Base-by-base conservation (phyloP, 2,113 vertebrate species). In the Chaetodon auriga region DNA sequence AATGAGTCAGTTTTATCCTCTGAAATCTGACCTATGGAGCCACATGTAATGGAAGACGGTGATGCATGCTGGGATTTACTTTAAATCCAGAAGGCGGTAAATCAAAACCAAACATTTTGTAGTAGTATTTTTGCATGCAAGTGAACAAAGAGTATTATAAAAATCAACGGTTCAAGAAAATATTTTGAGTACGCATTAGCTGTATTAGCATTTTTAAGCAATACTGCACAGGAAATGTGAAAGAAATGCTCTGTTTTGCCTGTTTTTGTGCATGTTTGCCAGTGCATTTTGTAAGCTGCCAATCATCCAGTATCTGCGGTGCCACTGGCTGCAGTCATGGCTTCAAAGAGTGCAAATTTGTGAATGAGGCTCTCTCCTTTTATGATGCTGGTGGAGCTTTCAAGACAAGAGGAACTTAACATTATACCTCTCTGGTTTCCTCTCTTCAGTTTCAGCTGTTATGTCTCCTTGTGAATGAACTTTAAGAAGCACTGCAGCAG, bases 291-390 rank as follows among this genome's bases (percentile, higher is more conserved):
- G 30, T 4, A 11, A 68, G 54, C 55, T 62, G 35, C 61, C 38
- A 54, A 66, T 53, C 45, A 75, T 14, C 1, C 5, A 30, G 65
- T 48, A 7, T 68, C 75, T 62, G 46, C 63, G 19, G 35, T 58
- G 60, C 38, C 35, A 23, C 48, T 10, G 58, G 62, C 15, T 60
- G 65, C 68, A 41, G 77, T 71, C 46, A 4, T 0, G 65, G 75
- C 83, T 81, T 91, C 77, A 90, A 55, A 15, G 68, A 68, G 85
- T 81, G 62, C 82, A 87, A 68, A 87, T 89, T 91, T 92, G 90
- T 94, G 92, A 95, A 95, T 95, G 91, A 90, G 90, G 60, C 66
- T 55, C 81, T 49, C 87, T 89, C 91, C 87, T 85, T 91, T 90
- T 93, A 90, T 90, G 87, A 89, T 89, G 86, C 65, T 74, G 64